Conservation (phyloP, 2,797 vertebrate species). For the Octomys mimax region DNA sequence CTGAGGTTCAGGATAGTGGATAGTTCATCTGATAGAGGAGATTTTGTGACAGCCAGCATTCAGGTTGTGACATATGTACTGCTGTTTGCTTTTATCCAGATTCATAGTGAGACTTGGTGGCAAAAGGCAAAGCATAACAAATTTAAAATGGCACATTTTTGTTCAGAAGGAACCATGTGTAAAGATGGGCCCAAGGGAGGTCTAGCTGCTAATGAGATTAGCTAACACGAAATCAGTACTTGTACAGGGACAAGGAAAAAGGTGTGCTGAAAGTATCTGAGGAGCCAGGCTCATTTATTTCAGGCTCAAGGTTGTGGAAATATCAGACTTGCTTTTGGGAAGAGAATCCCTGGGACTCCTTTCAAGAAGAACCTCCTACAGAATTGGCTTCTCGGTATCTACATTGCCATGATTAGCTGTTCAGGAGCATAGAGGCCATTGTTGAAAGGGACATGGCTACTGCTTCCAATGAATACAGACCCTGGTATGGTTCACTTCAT, state of each 20-base stretch:
- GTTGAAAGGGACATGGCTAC: background rate
- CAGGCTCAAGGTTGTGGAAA: background rate
- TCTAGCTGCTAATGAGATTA: background rate
- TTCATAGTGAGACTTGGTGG: background rate
- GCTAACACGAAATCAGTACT: background rate
- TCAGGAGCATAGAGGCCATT: background rate
- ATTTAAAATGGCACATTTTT: background rate
- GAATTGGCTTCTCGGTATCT: background rate
- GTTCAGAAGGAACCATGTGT: background rate
- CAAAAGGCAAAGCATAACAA: background rate
- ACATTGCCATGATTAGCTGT: background rate
- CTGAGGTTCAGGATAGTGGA: background rate
- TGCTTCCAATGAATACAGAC: background rate
- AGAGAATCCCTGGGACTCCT: background rate
- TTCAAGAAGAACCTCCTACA: background rate
- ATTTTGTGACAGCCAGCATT: background rate
- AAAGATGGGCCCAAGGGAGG: background rate
- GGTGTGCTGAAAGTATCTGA: background rate
- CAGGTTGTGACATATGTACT: background rate
- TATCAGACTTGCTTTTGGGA: background rate
- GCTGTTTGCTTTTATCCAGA: background rate
- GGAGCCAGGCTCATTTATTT: background rate
- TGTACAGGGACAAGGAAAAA: background rate
- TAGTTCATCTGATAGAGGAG: background rate
- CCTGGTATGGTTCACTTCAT: background rate